Evolutionary conservation across 2,797 vertebrate species (phyloP).

Genomic region (Anabacerthia variegaticeps): DNA sequence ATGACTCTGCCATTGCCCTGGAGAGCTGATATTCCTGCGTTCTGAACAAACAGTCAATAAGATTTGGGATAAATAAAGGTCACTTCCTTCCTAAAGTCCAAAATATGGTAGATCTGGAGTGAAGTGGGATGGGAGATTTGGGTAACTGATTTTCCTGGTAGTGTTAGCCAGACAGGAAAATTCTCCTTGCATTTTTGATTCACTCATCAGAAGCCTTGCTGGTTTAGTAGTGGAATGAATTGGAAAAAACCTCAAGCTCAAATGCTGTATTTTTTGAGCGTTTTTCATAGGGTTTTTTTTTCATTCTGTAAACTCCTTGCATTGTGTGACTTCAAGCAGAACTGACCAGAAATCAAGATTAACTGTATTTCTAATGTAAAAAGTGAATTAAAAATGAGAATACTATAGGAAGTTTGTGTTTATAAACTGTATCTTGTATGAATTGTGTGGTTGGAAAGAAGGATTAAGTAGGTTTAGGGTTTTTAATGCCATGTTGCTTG

Average conservation of each 20-base stretch:
- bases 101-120: not conserved
- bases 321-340: not conserved
- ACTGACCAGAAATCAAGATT: not conserved
- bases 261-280: not conserved
- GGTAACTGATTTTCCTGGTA: not conserved
- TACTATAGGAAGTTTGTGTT: not conserved
- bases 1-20: not conserved
- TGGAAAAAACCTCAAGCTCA: fast-evolving
- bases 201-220: not conserved
- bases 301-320: not conserved
- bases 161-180: not conserved
- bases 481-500: not conserved
- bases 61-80: not conserved
- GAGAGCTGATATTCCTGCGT: not conserved
- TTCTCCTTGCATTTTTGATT: not conserved
- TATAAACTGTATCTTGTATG: not conserved
- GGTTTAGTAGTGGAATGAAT: not conserved
- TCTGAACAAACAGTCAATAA: not conserved
- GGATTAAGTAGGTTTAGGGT: not conserved
- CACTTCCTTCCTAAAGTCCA: not conserved
- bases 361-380: not conserved
- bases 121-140: not conserved
- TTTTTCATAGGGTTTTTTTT: not conserved
- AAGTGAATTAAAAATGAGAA: not conserved
- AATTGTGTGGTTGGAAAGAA: not conserved